These are phyloP conservation scores for Nicator chloris DNA, from an alignment of 2,113 vertebrate species.

Conservation along the genomic window DNA sequence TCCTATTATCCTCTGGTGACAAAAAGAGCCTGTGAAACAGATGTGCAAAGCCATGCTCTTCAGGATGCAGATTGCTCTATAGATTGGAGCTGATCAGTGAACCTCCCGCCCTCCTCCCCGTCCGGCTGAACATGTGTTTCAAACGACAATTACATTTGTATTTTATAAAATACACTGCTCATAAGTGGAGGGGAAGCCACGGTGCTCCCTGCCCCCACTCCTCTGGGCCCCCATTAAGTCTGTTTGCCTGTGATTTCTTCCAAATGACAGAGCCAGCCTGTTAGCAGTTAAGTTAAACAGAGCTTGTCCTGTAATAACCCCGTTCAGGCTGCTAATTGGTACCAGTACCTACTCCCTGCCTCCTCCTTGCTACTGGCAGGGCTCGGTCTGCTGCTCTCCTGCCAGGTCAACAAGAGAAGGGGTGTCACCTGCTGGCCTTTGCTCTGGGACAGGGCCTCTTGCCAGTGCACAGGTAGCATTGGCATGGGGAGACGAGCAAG, in stretches of 20 bases:
- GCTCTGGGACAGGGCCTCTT: neutral
- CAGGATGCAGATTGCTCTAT: neutral
- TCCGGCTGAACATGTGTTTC: neutral
- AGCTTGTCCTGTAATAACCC: slow-evolving; percentile 73
- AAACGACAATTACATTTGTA: slow-evolving; percentile 30
- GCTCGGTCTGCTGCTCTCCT: neutral
- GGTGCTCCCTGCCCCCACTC: slow-evolving; percentile 17
- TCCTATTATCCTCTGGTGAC: slow-evolving; percentile 2
- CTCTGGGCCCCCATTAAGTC: slow-evolving; percentile 34
- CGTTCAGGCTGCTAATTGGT: slow-evolving; percentile 56
- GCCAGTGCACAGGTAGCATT: neutral
- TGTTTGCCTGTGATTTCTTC: slow-evolving; percentile 62
- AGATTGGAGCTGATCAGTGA: neutral
- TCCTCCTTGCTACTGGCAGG: neutral
- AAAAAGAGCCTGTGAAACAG: neutral
- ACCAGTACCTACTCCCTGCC: slow-evolving; percentile 56
- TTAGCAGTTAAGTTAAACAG: slow-evolving; percentile 71
- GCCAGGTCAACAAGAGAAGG: neutral
- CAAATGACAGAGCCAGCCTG: slow-evolving; percentile 62
- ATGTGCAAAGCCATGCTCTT: neutral
- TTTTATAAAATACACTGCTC: slow-evolving; percentile 30
- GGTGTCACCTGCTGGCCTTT: neutral
- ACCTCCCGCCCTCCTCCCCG: neutral
- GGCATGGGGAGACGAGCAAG: rapidly evolving
- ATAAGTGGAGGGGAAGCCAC: neutral